A percentile compares a stretch with the other conserved stretches of the same genome.
Conservation (phyloP, 2,888 invertebrate species). For the Folsomia manolachei region DNA sequence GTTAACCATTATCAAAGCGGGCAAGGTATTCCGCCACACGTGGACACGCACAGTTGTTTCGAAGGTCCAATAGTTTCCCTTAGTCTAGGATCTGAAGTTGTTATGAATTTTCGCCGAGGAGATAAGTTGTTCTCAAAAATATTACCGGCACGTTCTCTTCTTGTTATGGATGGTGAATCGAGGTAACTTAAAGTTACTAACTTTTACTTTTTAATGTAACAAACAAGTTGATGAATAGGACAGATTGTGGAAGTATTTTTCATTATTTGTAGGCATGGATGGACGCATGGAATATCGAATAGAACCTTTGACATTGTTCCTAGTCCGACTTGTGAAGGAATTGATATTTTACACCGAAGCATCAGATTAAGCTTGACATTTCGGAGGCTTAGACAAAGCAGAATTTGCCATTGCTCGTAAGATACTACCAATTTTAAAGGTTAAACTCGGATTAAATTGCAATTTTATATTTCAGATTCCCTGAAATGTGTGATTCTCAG, state of each 20-base stretch:
- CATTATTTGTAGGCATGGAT: constrained; percentile 65
- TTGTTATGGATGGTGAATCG: constrained; percentile 78
- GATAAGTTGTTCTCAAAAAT: constrained; percentile 63
- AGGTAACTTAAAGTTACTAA: too few species aligned
- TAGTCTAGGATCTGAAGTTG: constrained; percentile 74
- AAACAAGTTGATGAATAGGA: too few species aligned
- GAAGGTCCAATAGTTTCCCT: constrained; percentile 81
- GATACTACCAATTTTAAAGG: too few species aligned
- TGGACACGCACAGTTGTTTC: constrained; percentile 94
- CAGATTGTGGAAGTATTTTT: too few species aligned
- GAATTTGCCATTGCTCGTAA: constrained; percentile 63
- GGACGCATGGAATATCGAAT: constrained; percentile 68
- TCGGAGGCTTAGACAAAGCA: constrained; percentile 61
- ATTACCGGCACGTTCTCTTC: constrained; percentile 69
- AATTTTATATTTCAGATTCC: constrained; percentile 54
- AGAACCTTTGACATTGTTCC: constrained; percentile 44
- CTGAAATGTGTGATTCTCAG: constrained; percentile 67
- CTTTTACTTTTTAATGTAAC: too few species aligned
- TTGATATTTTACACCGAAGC: constrained; percentile 60
- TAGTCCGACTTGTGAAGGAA: constrained; percentile 54
- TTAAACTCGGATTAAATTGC: too few species aligned
- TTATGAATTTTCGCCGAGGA: constrained; percentile 83
- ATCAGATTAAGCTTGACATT: constrained; percentile 82
- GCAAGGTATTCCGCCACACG: constrained; percentile 91
- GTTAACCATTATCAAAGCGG: constrained; percentile 80